Base-by-base conservation (phyloP, 1,140 invertebrate species). In the Telenomus remus region DNA sequence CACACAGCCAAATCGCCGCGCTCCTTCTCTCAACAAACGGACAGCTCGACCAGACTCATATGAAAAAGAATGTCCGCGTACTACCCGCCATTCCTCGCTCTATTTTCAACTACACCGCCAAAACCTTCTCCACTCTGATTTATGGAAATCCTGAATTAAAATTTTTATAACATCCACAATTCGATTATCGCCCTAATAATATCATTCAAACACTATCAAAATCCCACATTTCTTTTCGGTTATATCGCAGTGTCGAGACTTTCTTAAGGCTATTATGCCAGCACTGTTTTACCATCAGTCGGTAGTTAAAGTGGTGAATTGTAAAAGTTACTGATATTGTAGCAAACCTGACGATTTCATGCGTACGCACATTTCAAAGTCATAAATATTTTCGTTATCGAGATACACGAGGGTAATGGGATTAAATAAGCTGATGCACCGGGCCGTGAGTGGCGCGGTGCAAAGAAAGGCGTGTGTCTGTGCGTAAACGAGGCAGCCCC, bases 401-500 rank as follows among this genome's bases (percentile, higher is more conserved):
- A 73, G 55, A 73, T 73, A 60, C 50, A 35, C n/a, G 16, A 39
- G 55, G 35, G 39, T 65, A 73, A 71, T 64, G 64, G 66, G 70
- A 74, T 77, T 76, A 74, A 70, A 76, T 11, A 27, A 27, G 19
- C 19, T 27, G 19, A 27, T 27, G 19, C 19, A 27, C 19, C 19
- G 19, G 19, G 19, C 19, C 19, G 9, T 39, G 37, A 39, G n/a
- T 39, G 5, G n/a, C 44, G 48, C 35, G 47, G 54, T 19, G 46
- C 54, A 56, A 74, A 66, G 51, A 64, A 63, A 74, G 66, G 50
- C 61, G 39, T 55, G 65, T 65, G 46, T 61, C 47, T 70, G 68
- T 68, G 59, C 54, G 50, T 64, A 61, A 71, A 82, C 78, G 78
- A 79, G 83, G 81, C 83, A 81, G 80, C 84, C 82, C 85, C 81